Percentiles rank a stretch among this genome's conserved stretches.
These are phyloP conservation scores for Drosophila lacteicornis DNA, from an alignment of 1,140 invertebrate genomes.

Conservation along the genomic window DNA sequence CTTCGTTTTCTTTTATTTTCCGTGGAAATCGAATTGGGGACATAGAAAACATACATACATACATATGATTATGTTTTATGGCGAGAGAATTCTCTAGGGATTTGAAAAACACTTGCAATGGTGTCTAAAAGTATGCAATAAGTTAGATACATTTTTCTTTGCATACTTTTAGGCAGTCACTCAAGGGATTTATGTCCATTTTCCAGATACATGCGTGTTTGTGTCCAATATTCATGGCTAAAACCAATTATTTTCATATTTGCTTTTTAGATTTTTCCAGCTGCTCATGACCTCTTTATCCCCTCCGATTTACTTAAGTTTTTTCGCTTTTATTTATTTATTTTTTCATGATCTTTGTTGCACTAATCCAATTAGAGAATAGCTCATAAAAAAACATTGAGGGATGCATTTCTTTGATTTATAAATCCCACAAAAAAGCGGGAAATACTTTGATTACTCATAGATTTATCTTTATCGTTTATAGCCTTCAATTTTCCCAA, in stretches of 20 bases:
- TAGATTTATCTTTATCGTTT: background rate
- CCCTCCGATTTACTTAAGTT: conserved; percentile 9
- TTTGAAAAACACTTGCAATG: background rate
- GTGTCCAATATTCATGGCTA: conserved; percentile 15
- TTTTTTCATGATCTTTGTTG: background rate
- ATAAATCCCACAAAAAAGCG: background rate
- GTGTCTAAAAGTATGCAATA: background rate
- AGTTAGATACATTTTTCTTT: background rate
- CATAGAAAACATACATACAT: background rate
- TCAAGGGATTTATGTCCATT: background rate
- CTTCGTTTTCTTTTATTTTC: background rate
- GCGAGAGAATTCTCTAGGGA: too few species aligned
- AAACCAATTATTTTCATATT: conserved; percentile 14
- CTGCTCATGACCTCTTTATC: background rate
- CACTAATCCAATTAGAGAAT: conserved; percentile 38
- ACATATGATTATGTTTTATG: background rate
- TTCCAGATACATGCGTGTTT: background rate
- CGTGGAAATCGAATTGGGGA: background rate
- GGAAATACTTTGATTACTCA: background rate
- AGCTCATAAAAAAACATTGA: background rate
- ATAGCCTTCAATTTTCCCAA: background rate
- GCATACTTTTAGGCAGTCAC: background rate
- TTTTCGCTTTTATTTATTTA: conserved; percentile 12
- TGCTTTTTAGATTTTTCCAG: conserved; percentile 17
- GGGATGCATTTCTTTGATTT: background rate